Evolutionary conservation across 2,888 invertebrate genomes (phyloP).

Genomic region (Neria commutata): DNA sequence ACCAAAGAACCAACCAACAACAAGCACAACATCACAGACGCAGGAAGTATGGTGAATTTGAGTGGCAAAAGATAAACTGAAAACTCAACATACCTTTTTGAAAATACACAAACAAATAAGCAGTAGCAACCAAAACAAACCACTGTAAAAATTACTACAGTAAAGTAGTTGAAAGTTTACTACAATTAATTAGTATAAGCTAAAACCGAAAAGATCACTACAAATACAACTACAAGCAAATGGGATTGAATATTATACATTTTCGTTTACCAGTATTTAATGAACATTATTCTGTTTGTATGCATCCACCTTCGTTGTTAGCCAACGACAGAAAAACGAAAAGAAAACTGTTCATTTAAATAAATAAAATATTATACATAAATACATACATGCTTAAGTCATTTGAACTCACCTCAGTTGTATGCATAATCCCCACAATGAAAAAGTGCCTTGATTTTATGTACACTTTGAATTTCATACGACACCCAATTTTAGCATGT

Average conservation of each 20-base stretch:
- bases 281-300: constrained; percentile 58
- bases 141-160: background rate
- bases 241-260: constrained; percentile 64
- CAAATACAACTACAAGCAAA: constrained; percentile 29
- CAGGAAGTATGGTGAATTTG: background rate
- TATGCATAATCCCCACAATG: background rate
- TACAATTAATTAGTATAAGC: too few relatives aligned
- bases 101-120: constrained; percentile 39
- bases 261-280: constrained; percentile 64
- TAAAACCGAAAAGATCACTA: constrained; percentile 15
- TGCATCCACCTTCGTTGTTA: constrained; percentile 32
- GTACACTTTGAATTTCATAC: background rate
- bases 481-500: too few relatives aligned
- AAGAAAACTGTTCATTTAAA: constrained; percentile 54
- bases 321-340: constrained; percentile 26
- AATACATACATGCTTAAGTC: background rate
- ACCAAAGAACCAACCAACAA: constrained; percentile 9
- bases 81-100: too few relatives aligned
- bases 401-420: constrained; percentile 1
- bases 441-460: background rate
- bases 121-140: constrained; percentile 19
- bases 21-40: constrained; percentile 5
- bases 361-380: background rate
- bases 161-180: too few relatives aligned
- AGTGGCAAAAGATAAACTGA: too few relatives aligned